Evolutionary conservation across 2,888 invertebrate genomes (phyloP), one percentile per base, ranked within the genome.

Genomic region (Theodoxus fluviatilis): DNA sequence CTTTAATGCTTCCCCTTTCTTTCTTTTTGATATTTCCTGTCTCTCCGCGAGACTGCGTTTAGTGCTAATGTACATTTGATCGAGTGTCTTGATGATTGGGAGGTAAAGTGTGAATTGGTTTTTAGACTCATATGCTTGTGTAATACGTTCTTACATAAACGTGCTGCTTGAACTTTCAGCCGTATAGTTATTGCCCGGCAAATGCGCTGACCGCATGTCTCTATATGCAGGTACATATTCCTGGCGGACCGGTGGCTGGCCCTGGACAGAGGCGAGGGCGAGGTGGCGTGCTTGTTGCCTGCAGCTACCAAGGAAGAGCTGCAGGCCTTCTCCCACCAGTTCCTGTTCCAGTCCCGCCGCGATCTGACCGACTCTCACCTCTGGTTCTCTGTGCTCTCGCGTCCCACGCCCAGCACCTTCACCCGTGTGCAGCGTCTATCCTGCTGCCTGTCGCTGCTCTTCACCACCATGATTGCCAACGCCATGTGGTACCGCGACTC

Each of bases 381-480:
- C 18, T 88, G 88, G 88, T 83, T 88, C 69, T 88, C 88, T 0
- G 81, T 88, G 22, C 82, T 87, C 71, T 76, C 85, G 55, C 80
- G 88, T 28, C 87, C 88, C 3, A 83, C 85, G 2, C 78, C 82
- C 31, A 87, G 86, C 63, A 80, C 84, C 28, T 89, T 88, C 74
- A 86, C 87, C 0, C 76, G 88, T 25, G 80, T 81, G 7, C 81
- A 83, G 72, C 75, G 83, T 31, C 68, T 81, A 3, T 78, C 81
- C 1, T 80, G 80, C 68, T 73, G 79, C 3, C 69, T 80, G 28
- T 78, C 79, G 3, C 71, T 81, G 18, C 71, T 81, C 6, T 81
- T 78, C 68, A 38, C 78, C 0, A 78, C 79, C 0, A 82, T 83
- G 82, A 77, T 81, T 9, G 71, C 80, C 37, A 78, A 76, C 47